phyloP scores from a whole-genome alignment of 2,888 invertebrate genomes.

The Diaperis boleti region DNA sequence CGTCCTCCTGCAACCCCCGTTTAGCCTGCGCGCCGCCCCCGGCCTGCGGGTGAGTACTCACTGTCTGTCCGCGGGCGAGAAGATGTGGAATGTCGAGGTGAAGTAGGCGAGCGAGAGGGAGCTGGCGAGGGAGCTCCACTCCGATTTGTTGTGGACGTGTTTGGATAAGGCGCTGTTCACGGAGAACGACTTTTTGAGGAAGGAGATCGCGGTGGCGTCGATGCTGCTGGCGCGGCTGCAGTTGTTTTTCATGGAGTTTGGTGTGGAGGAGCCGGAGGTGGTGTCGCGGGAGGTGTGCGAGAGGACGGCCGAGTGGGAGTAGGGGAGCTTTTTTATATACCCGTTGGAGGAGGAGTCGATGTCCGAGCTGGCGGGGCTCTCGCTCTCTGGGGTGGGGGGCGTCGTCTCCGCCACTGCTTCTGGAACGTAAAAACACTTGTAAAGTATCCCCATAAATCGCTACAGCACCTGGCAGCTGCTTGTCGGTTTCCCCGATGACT shows the following conservation, averaged over 20 bases:
- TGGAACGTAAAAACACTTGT: too few species aligned
- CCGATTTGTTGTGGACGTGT: constrained; percentile 32
- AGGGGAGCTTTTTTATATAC: constrained; percentile 49
- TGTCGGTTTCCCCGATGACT: constrained; percentile 62
- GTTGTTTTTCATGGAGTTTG: constrained; percentile 42
- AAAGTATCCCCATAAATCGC: too few species aligned
- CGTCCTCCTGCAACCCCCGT: constrained; percentile 22
- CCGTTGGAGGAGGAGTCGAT: constrained; percentile 42
- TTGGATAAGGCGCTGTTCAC: constrained; percentile 50
- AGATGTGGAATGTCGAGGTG: constrained; percentile 53
- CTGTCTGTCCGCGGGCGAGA: constrained; percentile 51
- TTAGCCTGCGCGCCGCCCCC: not conserved
- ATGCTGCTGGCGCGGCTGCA: constrained; percentile 30
- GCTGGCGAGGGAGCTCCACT: constrained; percentile 47
- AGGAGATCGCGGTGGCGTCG: constrained; percentile 12
- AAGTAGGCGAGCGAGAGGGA: constrained; percentile 53
- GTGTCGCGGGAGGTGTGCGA: constrained; percentile 32
- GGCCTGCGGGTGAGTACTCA: constrained; percentile 33
- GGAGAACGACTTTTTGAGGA: constrained; percentile 54
- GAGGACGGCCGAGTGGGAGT: constrained; percentile 51
- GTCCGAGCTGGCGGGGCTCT: constrained; percentile 14
- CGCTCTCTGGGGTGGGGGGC: not conserved
- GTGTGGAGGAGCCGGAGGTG: constrained; percentile 40
- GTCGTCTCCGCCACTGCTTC: constrained; percentile 8
- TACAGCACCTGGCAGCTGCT: constrained; percentile 20